Percentiles rank a stretch among this genome's conserved stretches.
These are phyloP conservation scores for Andrena dorsata DNA, from an alignment of 2,888 invertebrate species.

Conservation along the genomic window DNA sequence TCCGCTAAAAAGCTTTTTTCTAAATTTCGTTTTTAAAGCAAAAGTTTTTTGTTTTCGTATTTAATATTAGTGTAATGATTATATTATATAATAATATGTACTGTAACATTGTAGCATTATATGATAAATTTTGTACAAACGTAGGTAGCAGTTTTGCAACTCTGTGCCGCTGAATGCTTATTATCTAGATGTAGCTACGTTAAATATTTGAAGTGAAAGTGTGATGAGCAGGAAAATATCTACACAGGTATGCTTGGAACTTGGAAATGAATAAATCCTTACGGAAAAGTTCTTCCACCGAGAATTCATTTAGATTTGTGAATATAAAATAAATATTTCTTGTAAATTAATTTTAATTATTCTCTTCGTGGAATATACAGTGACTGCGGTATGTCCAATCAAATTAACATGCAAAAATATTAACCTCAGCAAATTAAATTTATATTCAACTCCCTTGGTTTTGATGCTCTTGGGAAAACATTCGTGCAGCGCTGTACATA, in stretches of 20 bases:
- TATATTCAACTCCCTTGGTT: too few relatives aligned
- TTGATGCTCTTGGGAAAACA: too few relatives aligned
- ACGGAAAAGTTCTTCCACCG: not conserved
- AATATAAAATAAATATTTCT: not conserved
- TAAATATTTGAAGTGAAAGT: conserved; percentile 60
- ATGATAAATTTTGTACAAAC: not conserved
- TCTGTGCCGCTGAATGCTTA: not conserved
- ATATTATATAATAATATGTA: not conserved
- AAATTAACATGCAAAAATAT: not conserved
- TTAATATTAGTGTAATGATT: not conserved
- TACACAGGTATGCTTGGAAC: not conserved
- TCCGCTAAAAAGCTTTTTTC: not conserved
- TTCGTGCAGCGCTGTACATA: too few relatives aligned
- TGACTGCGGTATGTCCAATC: not conserved
- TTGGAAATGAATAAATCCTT: not conserved
- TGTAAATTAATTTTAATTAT: not conserved
- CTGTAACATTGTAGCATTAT: not conserved
- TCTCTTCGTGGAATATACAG: not conserved
- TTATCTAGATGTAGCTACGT: conserved; percentile 1
- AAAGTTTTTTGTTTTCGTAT: not conserved
- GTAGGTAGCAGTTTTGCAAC: not conserved
- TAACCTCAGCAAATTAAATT: not conserved
- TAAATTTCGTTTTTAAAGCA: not conserved
- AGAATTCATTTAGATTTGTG: not conserved
- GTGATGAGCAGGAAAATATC: conserved; percentile 26